Percentiles rank a stretch among this genome's conserved stretches.
These are phyloP conservation scores for Gisinianus flammeolus DNA, from an alignment of 2,888 invertebrate species.

Conservation along the genomic window DNA sequence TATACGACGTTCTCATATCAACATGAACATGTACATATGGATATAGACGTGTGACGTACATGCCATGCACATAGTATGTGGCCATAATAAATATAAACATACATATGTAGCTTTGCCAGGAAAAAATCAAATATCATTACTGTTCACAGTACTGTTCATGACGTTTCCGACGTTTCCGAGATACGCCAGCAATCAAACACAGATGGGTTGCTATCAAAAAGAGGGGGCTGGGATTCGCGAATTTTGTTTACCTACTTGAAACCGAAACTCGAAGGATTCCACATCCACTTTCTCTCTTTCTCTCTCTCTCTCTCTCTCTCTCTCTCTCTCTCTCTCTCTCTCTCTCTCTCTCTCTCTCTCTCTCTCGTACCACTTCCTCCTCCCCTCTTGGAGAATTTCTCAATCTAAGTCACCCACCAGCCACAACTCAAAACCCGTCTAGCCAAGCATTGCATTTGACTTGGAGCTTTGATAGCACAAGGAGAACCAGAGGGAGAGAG, in stretches of 20 bases:
- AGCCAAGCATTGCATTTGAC: slow-evolving; percentile 41
- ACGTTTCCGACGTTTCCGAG: slow-evolving; percentile 43
- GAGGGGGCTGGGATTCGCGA: slow-evolving; percentile 37
- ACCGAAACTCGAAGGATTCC: slow-evolving; percentile 36
- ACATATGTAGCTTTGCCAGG: slow-evolving; percentile 26
- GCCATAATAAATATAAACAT: too few species aligned
- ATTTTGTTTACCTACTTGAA: slow-evolving; percentile 48
- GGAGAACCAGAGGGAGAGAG: too few species aligned
- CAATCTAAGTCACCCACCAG: slow-evolving; percentile 39
- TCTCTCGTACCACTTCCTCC: slow-evolving; percentile 27
- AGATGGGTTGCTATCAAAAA: slow-evolving; percentile 43
- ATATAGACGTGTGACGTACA: too few species aligned
- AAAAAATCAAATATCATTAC: slow-evolving; percentile 47
- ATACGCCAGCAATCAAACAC: slow-evolving; percentile 47
- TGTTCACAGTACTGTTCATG: slow-evolving; percentile 42
- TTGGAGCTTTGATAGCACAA: slow-evolving; percentile 34
- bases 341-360: neutral
- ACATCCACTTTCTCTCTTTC: neutral
- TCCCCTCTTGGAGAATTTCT: slow-evolving; percentile 33
- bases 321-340: too few species aligned
- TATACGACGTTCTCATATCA: too few species aligned
- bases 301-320: neutral
- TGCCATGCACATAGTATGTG: too few species aligned
- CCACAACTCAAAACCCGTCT: slow-evolving; percentile 33
- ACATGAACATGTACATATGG: too few species aligned